A percentile compares a stretch with the other conserved stretches of the same genome.
phyloP scores from a whole-genome alignment of 2,888 invertebrate genomes.

The Prenolepis imparis region DNA sequence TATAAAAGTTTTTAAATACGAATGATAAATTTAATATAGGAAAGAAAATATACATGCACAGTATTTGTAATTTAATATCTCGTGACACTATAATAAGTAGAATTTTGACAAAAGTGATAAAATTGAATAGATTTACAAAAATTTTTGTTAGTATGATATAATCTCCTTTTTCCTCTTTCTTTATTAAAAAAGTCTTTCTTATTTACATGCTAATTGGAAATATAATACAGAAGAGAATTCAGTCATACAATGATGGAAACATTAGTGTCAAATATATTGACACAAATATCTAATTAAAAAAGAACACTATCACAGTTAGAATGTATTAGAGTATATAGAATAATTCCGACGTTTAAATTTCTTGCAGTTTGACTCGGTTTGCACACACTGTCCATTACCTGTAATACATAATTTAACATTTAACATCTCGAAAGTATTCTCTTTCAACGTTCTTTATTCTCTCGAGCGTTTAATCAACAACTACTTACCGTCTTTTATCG shows the following conservation, averaged over 20 bases:
- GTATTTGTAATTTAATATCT: neutral
- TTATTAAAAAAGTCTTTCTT: neutral
- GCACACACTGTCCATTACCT: conserved; percentile 63
- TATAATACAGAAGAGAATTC: neutral
- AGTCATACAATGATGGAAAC: neutral
- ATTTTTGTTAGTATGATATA: neutral
- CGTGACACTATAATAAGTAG: neutral
- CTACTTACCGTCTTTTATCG: conserved; percentile 58
- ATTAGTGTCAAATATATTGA: conserved; percentile 5
- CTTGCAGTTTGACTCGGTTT: conserved; percentile 80
- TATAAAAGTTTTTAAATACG: neutral
- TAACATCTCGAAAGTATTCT: conserved; percentile 28
- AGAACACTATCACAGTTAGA: conserved; percentile 61
- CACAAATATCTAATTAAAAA: neutral
- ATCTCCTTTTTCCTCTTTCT: neutral
- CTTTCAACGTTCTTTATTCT: conserved; percentile 3
- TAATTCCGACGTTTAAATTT: conserved; percentile 86
- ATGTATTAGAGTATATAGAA: conserved; percentile 83
- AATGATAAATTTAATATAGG: neutral
- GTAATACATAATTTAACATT: conserved; percentile 45
- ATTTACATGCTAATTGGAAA: neutral
- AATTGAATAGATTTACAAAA: neutral
- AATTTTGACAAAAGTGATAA: neutral
- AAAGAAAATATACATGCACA: neutral
- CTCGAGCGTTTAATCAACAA: conserved; percentile 13